Conservation (phyloP, 1,140 invertebrate genomes). For the Tetragnatha versicolor region DNA sequence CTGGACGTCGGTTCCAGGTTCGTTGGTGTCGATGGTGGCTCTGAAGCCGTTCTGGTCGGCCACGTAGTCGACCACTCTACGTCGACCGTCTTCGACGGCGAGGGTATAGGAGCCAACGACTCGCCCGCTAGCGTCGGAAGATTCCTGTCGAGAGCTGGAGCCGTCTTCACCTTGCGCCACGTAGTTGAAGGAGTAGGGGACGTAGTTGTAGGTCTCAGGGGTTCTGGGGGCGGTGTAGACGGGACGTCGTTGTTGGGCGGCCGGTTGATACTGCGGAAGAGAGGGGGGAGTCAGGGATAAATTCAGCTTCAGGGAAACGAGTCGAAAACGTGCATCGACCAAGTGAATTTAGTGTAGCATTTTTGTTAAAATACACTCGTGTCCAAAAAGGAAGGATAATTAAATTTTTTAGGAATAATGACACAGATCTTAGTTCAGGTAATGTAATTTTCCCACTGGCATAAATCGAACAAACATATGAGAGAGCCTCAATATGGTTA, state of each 20-base stretch:
- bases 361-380: too few relatives aligned
- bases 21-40: slow-evolving; percentile 51
- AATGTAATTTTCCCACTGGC: too few relatives aligned
- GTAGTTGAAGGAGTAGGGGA: slow-evolving; percentile 46
- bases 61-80: slow-evolving; percentile 48
- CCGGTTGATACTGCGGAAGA: slow-evolving; percentile 15
- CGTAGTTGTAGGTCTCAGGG: slow-evolving; percentile 24
- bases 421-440: too few relatives aligned
- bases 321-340: too few relatives aligned
- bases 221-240: background rate
- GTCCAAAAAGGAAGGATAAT: too few relatives aligned
- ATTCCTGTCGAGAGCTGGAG: slow-evolving; percentile 44
- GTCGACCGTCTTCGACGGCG: slow-evolving; percentile 48
- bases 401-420: too few relatives aligned
- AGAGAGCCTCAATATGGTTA: too few relatives aligned
- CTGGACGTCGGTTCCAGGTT: slow-evolving; percentile 37
- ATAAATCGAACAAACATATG: too few relatives aligned
- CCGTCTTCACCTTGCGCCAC: slow-evolving; percentile 33
- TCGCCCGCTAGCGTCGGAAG: slow-evolving; percentile 25
- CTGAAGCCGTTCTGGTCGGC: slow-evolving; percentile 50
- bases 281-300: too few relatives aligned
- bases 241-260: slow-evolving; percentile 33
- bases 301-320: too few relatives aligned
- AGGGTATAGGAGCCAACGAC: slow-evolving; percentile 56
- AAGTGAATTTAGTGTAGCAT: too few relatives aligned